Evolutionary conservation across 2,888 invertebrate species (phyloP).

Genomic region (Lagria hirta): DNA sequence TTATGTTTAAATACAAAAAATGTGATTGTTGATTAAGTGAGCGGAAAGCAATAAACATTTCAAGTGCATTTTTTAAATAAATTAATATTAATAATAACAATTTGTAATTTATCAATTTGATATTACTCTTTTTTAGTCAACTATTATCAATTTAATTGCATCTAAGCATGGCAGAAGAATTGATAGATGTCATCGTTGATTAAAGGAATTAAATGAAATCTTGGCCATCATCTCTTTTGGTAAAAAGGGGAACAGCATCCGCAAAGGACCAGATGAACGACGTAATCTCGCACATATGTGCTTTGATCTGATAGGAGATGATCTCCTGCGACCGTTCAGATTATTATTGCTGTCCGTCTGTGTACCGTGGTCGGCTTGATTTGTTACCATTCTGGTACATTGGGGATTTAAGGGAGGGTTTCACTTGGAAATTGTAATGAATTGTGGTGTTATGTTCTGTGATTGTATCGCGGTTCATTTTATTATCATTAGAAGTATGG

Average conservation of each 20-base stretch:
- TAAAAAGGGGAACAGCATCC: constrained; percentile 10
- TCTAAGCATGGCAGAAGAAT: too few relatives aligned
- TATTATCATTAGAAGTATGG: constrained; percentile 20
- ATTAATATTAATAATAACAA: too few relatives aligned
- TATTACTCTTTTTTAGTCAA: too few relatives aligned
- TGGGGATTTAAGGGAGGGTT: constrained; percentile 38
- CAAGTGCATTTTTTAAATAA: too few relatives aligned
- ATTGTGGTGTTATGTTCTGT: constrained; percentile 40
- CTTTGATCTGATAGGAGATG: constrained; percentile 48
- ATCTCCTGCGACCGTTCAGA: constrained; percentile 40
- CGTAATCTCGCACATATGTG: constrained; percentile 47
- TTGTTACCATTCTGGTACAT: constrained; percentile 38
- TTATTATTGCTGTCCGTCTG: constrained; percentile 42
- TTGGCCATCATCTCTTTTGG: constrained; percentile 7
- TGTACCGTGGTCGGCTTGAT: constrained; percentile 35
- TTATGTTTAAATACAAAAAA: too few relatives aligned
- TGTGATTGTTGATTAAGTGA: too few relatives aligned
- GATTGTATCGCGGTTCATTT: constrained; percentile 21
- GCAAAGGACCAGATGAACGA: constrained; percentile 26
- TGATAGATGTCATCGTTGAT: constrained; percentile 20
- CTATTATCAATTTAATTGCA: too few relatives aligned
- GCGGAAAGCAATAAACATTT: too few relatives aligned
- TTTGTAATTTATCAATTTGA: too few relatives aligned
- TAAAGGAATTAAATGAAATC: constrained; percentile 25
- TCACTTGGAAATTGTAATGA: constrained; percentile 41